phyloP scores from a whole-genome alignment of 2,888 invertebrate genomes.

The Pheosia gnoma region DNA sequence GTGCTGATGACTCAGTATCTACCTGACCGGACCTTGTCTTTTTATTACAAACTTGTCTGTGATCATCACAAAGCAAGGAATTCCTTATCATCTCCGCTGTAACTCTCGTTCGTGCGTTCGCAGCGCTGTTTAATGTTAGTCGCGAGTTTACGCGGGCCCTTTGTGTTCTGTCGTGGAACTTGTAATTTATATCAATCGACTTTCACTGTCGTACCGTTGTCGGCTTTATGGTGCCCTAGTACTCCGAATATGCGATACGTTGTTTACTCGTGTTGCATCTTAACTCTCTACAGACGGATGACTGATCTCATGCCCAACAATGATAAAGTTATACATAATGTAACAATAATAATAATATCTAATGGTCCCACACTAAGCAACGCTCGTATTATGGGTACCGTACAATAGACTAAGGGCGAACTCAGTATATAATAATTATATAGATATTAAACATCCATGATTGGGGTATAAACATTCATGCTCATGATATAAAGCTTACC shows the following conservation, averaged over 20 bases:
- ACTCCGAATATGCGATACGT: not conserved
- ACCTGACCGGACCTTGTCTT: conserved; percentile 66
- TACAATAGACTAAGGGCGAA: no score
- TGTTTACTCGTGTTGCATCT: no score
- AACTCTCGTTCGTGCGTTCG: not conserved
- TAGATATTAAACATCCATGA: no score
- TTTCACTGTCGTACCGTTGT: conserved; percentile 3
- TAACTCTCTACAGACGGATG: no score
- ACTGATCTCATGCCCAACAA: no score
- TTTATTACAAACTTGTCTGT: conserved; percentile 55
- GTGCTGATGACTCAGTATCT: conserved; percentile 72
- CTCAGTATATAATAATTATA: no score
- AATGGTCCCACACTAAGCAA: no score
- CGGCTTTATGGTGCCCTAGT: not conserved
- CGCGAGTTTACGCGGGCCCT: conserved; percentile 1
- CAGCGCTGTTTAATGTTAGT: not conserved
- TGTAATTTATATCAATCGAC: conserved; percentile 6
- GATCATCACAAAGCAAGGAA: conserved; percentile 61
- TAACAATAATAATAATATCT: no score
- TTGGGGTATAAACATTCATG: no score
- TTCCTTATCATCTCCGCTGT: conserved; percentile 33
- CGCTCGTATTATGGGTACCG: no score
- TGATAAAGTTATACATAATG: no score
- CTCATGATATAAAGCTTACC: no score
- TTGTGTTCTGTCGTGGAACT: conserved; percentile 4